Conservation (phyloP, 2,113 vertebrate genomes). For the Coregonus clupeaformis region DNA sequence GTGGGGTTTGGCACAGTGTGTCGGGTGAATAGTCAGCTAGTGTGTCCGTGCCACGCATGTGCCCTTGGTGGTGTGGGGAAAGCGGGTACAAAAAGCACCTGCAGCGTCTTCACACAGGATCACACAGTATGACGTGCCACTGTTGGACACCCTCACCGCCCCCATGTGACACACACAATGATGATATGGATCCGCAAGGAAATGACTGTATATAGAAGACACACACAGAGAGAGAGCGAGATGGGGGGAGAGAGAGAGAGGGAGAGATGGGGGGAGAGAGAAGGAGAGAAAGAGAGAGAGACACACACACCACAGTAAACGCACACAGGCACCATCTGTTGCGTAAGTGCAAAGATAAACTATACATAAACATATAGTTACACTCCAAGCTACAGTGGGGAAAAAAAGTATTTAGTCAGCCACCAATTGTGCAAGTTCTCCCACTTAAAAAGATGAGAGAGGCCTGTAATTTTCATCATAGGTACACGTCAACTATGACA, state of each 20-base stretch:
- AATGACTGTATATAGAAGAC: neutral
- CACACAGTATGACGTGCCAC: slow-evolving; percentile 67
- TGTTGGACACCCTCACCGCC: slow-evolving; percentile 14
- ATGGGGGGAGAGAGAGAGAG: too few relatives aligned
- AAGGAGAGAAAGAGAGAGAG: neutral
- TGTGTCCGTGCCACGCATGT: slow-evolving; percentile 72
- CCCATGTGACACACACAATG: slow-evolving; percentile 37
- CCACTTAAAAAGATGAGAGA: too few relatives aligned
- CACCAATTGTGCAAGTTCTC: too few relatives aligned
- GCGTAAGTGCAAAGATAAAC: too few relatives aligned
- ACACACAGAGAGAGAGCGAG: neutral
- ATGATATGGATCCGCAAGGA: too few relatives aligned
- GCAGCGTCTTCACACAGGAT: slow-evolving; percentile 58
- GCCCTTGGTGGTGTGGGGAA: slow-evolving; percentile 73
- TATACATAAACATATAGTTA: too few relatives aligned
- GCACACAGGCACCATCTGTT: slow-evolving; percentile 17
- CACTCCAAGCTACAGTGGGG: too few relatives aligned
- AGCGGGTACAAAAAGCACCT: slow-evolving; percentile 63
- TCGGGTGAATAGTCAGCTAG: slow-evolving; percentile 71
- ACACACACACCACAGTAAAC: slow-evolving; percentile 25
- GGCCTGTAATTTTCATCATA: too few relatives aligned
- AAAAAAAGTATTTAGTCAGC: too few relatives aligned
- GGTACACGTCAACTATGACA: too few relatives aligned
- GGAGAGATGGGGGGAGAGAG: too few relatives aligned
- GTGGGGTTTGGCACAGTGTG: slow-evolving; percentile 59